These are phyloP conservation scores for Spatula versicolor DNA, from an alignment of 2,797 vertebrate species.

Conservation along the genomic window DNA sequence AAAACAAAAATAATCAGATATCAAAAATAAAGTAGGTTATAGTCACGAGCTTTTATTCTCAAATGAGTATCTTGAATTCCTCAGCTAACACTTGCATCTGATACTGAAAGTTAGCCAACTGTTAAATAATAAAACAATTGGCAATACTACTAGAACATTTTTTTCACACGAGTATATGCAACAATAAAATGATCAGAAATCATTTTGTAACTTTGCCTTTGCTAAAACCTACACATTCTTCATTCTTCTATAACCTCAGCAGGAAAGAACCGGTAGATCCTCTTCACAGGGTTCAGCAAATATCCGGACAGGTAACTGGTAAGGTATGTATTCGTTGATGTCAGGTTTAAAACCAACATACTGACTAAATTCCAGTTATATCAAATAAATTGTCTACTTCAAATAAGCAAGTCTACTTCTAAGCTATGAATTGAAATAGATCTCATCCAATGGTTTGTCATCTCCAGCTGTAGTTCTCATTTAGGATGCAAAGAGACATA, in stretches of 20 bases:
- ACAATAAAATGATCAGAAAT: not conserved
- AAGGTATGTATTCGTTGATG: not conserved
- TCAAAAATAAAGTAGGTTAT: slow-evolving; percentile 7
- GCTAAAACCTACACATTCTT: not conserved
- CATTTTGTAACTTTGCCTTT: not conserved
- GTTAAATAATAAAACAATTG: not conserved
- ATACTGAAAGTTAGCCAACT: not conserved
- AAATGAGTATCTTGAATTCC: not conserved
- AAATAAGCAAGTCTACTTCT: not conserved
- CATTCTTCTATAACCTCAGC: not conserved
- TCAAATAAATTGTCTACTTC: not conserved
- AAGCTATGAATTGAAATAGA: not conserved
- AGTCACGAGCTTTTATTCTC: not conserved
- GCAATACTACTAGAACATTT: not conserved
- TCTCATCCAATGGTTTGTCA: not conserved
- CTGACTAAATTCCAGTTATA: not conserved
- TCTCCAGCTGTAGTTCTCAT: not conserved
- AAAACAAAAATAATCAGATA: slow-evolving; percentile 14
- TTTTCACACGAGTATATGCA: not conserved
- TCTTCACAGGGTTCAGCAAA: not conserved
- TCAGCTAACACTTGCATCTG: not conserved
- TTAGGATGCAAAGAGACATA: not conserved
- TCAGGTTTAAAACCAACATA: not conserved
- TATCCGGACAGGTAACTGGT: not conserved
- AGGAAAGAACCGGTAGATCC: not conserved